These are phyloP conservation scores for Apoderus coryli DNA, from an alignment of 2,888 invertebrate species.

Conservation along the genomic window DNA sequence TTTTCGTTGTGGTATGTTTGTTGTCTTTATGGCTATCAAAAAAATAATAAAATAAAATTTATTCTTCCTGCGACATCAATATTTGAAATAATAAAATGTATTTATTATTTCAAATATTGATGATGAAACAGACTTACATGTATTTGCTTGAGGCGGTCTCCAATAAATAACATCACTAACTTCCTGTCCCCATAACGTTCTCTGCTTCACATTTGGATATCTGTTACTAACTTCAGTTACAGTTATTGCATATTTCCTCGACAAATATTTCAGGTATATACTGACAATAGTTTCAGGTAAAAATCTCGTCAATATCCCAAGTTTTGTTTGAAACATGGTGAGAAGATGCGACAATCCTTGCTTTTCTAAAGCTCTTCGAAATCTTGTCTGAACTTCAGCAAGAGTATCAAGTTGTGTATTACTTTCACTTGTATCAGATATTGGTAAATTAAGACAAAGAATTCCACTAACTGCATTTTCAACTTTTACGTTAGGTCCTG, in stretches of 20 bases:
- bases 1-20: too few species aligned
- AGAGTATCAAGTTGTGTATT: slow-evolving; percentile 25
- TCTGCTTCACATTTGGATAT: slow-evolving; percentile 32
- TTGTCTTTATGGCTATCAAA: background rate
- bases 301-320: slow-evolving; percentile 45
- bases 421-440: slow-evolving; percentile 31
- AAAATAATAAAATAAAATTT: slow-evolving; percentile 3
- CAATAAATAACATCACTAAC: slow-evolving; percentile 51
- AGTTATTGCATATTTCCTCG: slow-evolving; percentile 50
- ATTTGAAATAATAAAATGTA: too few species aligned
- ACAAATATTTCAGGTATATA: slow-evolving; percentile 46
- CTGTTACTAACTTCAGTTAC: slow-evolving; percentile 42
- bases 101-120: too few species aligned
- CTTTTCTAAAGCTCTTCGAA: slow-evolving; percentile 31
- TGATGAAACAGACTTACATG: slow-evolving; percentile 38
- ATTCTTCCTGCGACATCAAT: background rate
- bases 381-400: slow-evolving; percentile 31
- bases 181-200: slow-evolving; percentile 49
- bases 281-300: slow-evolving; percentile 43
- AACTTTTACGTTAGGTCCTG: slow-evolving; percentile 31
- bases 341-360: slow-evolving; percentile 40
- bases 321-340: slow-evolving; percentile 37
- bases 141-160: slow-evolving; percentile 64
- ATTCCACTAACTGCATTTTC: slow-evolving; percentile 41
- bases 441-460: slow-evolving; percentile 49